phyloP scores from a whole-genome alignment of 2,113 vertebrate species.

The Penelope pileata region DNA sequence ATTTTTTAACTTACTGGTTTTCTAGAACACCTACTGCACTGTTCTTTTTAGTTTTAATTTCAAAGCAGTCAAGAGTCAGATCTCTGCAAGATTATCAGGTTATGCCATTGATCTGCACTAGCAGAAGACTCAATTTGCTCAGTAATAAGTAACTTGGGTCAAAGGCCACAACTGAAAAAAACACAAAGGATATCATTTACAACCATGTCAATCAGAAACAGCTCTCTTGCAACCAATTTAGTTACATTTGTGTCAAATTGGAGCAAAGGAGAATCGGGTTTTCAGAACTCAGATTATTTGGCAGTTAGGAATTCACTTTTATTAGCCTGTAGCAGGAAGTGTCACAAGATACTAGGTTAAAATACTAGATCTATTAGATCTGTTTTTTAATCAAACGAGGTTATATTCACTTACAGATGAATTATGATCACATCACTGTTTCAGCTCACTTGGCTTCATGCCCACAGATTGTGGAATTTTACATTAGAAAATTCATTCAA shows the following conservation, averaged over 20 bases:
- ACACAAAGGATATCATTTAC: constrained; percentile 5
- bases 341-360: background rate
- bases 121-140: constrained; percentile 17
- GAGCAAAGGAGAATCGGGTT: background rate
- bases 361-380: background rate
- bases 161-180: background rate
- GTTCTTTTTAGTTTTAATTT: constrained; percentile 11
- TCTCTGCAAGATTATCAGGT: background rate
- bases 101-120: background rate
- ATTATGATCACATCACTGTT: background rate
- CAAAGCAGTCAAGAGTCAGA: background rate
- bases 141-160: constrained; percentile 24
- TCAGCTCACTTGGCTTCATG: background rate
- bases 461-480: background rate
- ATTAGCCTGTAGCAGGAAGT: background rate
- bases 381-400: background rate
- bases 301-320: background rate
- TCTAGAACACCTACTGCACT: background rate
- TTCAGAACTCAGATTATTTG: background rate
- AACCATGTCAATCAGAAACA: background rate
- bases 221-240: background rate
- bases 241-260: background rate
- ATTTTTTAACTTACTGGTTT: background rate
- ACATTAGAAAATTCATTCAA: background rate
- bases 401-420: background rate